Evolutionary conservation across 2,797 vertebrate genomes (phyloP).

Genomic region (Cyprinodon diabolis): DNA sequence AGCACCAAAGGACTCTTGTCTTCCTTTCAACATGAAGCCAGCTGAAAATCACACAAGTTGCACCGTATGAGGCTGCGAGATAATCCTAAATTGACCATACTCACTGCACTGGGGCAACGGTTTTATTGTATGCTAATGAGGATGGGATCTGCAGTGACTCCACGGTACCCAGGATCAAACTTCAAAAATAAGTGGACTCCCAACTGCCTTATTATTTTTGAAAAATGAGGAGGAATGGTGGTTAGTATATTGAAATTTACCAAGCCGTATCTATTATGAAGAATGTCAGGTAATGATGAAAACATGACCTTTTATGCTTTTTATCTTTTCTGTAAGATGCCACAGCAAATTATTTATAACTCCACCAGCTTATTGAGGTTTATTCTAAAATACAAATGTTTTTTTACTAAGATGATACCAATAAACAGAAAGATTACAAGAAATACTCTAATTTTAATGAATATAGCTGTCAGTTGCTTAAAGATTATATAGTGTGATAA

Average conservation of each 20-base stretch:
- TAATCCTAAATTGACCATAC: slow-evolving; percentile 46
- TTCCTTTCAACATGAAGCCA: slow-evolving; percentile 21
- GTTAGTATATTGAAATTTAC: slow-evolving; percentile 7
- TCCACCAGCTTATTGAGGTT: slow-evolving; percentile 34
- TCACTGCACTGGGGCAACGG: slow-evolving; percentile 32
- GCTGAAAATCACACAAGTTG: slow-evolving; percentile 40
- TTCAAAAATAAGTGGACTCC: slow-evolving; percentile 10
- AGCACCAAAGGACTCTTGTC: slow-evolving; percentile 21
- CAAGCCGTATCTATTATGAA: slow-evolving; percentile 1
- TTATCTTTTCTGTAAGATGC: background rate
- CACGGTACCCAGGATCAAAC: slow-evolving; percentile 16
- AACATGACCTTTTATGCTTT: slow-evolving; percentile 31
- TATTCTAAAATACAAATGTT: slow-evolving; percentile 41
- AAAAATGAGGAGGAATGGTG: slow-evolving; percentile 19
- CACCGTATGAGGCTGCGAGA: slow-evolving; percentile 45
- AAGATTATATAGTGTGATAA: background rate
- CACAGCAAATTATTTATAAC: slow-evolving; percentile 28
- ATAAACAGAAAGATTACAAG: slow-evolving; percentile 13
- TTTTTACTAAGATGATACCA: slow-evolving; percentile 34
- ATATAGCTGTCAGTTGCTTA: background rate
- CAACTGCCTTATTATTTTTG: slow-evolving; percentile 22
- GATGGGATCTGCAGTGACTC: slow-evolving; percentile 21
- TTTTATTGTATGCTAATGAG: slow-evolving; percentile 60
- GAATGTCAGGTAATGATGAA: slow-evolving; percentile 31
- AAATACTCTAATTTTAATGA: background rate